Evolutionary conservation across 2,888 invertebrate genomes (phyloP).

Genomic region (Masnerella sp.): DNA sequence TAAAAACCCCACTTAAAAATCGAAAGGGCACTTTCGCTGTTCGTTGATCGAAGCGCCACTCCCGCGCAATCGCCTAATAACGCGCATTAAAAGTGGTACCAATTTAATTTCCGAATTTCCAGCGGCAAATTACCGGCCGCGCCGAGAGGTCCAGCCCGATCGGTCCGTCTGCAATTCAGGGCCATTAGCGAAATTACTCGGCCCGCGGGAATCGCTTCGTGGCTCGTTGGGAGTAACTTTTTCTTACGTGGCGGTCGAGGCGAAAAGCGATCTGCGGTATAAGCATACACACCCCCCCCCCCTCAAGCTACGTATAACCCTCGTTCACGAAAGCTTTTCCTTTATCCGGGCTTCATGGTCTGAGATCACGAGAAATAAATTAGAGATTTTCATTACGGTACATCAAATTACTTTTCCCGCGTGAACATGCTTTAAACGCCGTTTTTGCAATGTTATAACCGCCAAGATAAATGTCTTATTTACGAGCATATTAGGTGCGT

Average conservation of each 20-base stretch:
- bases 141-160: conserved; percentile 46
- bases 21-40: too few relatives aligned
- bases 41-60: conserved; percentile 7
- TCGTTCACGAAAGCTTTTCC: conserved; percentile 55
- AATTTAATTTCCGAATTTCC: conserved; percentile 74
- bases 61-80: conserved; percentile 70
- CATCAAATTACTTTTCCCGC: conserved; percentile 36
- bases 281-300: conserved; percentile 51
- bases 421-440: conserved; percentile 28
- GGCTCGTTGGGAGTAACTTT: conserved; percentile 58
- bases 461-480: neutral
- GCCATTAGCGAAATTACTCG: conserved; percentile 76
- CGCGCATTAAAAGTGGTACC: conserved; percentile 71
- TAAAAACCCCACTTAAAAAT: too few relatives aligned
- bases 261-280: conserved; percentile 59
- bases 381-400: conserved; percentile 51
- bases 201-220: conserved; percentile 63
- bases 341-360: conserved; percentile 47
- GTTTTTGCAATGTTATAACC: neutral
- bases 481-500: too few relatives aligned
- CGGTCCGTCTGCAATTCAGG: conserved; percentile 65
- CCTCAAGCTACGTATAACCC: conserved; percentile 49
- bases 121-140: conserved; percentile 69
- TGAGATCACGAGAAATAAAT: conserved; percentile 58
- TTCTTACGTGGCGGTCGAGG: conserved; percentile 58